Evolutionary conservation across 1,140 invertebrate genomes (phyloP), one percentile per base, ranked within the genome.

Genomic region (Neodiprion pinetum): DNA sequence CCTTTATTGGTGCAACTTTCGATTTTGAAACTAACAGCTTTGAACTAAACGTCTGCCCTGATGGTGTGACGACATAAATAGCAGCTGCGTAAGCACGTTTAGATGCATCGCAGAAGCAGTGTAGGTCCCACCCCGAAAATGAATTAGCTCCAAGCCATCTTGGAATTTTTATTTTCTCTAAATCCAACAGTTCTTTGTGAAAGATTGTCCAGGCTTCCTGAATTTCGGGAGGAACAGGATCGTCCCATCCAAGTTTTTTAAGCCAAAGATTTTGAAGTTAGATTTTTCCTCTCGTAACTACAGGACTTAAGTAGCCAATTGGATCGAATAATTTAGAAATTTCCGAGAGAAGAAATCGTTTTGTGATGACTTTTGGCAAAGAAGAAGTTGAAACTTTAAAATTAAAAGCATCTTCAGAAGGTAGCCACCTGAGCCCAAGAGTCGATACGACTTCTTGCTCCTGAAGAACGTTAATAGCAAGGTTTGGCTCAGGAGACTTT

Each of bases 191-290:
- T 17, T 78, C 49, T 50, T 48, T 10, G 9, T 53, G 17, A 17
- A 71, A 76, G 9, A 74, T 17, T 9, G 47, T 48, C 80, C 80
- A 82, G n/a, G 4, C 7, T 17, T 61, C 12, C 12, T 49, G 47
- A 40, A 74, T 17, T 2, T 71, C 48, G 28, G 50, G 21, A 21
- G 74, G 66, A 17, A 78, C 9, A 21, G 9, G 12, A 40, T 75
- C 47, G 48, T 85, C 84, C 84, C 84, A 86, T 10, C 77, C 79
- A 8, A 79, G 28, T 10, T 76, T 68, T 40, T 4, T 3, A 21
- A 74, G 48, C 80, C 82, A 80, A 3, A 84, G 5, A 9, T 76
- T 75, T 76, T 86, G 83, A 14, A 85, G 76, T 4, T 85, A 70
- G 2, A 84, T 77, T 73, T 85, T 85, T 0, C 74, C 76, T 14